Conservation (phyloP, 2,113 vertebrate species). For the Hydrolagus affinis region DNA sequence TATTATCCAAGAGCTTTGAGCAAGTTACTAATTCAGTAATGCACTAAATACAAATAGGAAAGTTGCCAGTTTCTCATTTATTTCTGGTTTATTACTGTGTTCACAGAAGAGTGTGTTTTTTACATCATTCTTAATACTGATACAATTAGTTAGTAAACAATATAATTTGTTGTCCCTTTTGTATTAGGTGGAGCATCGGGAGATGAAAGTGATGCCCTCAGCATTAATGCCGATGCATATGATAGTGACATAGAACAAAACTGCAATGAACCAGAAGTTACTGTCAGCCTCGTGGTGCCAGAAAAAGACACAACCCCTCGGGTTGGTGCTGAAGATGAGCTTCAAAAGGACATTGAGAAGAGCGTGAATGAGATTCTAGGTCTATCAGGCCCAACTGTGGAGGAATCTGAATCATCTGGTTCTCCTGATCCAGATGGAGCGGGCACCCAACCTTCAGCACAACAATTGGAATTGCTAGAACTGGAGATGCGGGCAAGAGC, state of each 20-base stretch:
- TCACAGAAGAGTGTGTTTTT: not conserved
- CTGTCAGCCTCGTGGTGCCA: conserved; percentile 40
- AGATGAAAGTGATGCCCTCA: conserved; percentile 89
- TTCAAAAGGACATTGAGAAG: conserved; percentile 86
- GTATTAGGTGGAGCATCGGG: conserved; percentile 63
- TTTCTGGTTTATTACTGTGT: not conserved
- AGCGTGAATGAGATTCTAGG: conserved; percentile 90
- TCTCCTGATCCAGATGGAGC: conserved; percentile 34
- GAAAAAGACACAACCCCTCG: conserved; percentile 42
- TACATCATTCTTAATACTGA: not conserved
- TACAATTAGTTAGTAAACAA: not conserved
- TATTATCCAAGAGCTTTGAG: not conserved
- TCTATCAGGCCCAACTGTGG: conserved; percentile 49
- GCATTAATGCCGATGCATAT: conserved; percentile 89
- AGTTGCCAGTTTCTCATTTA: not conserved
- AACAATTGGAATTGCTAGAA: conserved; percentile 89
- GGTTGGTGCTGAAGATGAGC: conserved; percentile 65
- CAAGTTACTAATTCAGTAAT: not conserved
- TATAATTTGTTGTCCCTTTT: conserved; percentile 35
- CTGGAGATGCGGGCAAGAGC: conserved; percentile 93
- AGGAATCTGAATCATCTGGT: conserved; percentile 44
- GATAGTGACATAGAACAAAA: conserved; percentile 91
- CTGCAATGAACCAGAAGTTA: conserved; percentile 62
- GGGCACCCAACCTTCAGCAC: conserved; percentile 72
- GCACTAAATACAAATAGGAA: not conserved